Conservation (phyloP, 2,113 vertebrate species). For the Galemys pyrenaicus region DNA sequence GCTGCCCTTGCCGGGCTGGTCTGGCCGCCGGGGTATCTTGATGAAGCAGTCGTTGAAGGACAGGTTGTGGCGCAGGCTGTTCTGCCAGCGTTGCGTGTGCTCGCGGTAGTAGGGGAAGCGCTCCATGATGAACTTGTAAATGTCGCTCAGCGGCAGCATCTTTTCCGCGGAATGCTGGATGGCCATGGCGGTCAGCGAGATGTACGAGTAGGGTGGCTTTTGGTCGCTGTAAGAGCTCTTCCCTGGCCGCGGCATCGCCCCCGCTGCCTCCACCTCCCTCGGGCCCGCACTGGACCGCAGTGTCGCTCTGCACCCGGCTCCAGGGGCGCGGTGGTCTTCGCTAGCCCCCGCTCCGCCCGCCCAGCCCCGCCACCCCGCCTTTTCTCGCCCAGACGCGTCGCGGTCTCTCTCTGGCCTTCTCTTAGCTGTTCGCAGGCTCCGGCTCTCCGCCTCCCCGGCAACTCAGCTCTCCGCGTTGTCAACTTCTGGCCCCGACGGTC, state of each 20-base stretch:
- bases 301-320: neutral
- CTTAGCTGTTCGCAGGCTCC: neutral
- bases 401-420: neutral
- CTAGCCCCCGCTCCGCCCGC: neutral
- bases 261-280: slow-evolving; percentile 46
- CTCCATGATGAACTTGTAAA: slow-evolving; percentile 97
- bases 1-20: slow-evolving; percentile 95
- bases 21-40: slow-evolving; percentile 93
- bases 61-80: slow-evolving; percentile 94
- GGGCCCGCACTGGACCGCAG: neutral
- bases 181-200: slow-evolving; percentile 97
- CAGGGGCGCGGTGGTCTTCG: neutral
- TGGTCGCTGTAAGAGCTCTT: slow-evolving; percentile 99
- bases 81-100: slow-evolving; percentile 96
- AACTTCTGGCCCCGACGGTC: slow-evolving; percentile 45
- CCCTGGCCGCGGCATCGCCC: slow-evolving; percentile 94
- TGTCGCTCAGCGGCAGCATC: slow-evolving; percentile 96
- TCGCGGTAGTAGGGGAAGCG: slow-evolving; percentile 96
- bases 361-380: neutral
- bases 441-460: neutral
- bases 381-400: neutral
- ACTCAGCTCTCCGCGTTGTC: neutral
- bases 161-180: slow-evolving; percentile 96
- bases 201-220: slow-evolving; percentile 97
- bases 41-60: slow-evolving; percentile 97